Percentiles rank a stretch among this genome's conserved stretches.
Evolutionary conservation across 1,140 invertebrate species (phyloP).

Genomic region (Halotydeus destructor): DNA sequence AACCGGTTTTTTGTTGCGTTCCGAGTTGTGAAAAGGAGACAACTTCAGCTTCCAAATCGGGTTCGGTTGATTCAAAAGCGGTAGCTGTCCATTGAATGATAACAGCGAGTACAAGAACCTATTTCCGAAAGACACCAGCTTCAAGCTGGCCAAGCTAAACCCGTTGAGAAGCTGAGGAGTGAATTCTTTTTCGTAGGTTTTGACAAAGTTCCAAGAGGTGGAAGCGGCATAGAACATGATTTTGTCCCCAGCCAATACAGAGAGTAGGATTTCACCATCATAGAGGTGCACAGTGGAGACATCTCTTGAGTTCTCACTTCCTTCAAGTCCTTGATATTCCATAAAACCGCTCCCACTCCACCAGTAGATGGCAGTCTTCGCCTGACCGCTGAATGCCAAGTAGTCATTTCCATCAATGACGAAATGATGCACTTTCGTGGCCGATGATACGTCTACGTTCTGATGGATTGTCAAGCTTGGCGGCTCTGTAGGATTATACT

Average conservation of each 20-base stretch:
- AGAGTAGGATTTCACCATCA: background rate
- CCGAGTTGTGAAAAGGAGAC: background rate
- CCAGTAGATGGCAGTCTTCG: background rate
- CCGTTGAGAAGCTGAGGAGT: background rate
- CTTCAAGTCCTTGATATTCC: background rate
- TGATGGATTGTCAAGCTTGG: background rate
- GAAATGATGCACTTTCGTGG: background rate
- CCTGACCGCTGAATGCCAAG: background rate
- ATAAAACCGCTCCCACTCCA: constrained; percentile 3
- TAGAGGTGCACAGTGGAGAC: background rate
- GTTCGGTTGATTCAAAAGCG: background rate
- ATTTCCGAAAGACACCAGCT: background rate
- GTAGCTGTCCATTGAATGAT: background rate
- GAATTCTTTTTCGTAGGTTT: background rate
- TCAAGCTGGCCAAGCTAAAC: background rate
- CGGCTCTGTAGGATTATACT: background rate
- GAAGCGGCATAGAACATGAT: background rate
- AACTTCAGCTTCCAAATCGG: background rate
- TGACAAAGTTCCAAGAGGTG: background rate
- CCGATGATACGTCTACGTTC: background rate
- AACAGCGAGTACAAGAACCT: background rate
- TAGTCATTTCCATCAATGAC: constrained; percentile 1
- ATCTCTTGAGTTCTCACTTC: background rate
- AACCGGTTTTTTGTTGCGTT: background rate
- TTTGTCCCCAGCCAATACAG: background rate